These are phyloP conservation scores for Scrobipalpa atriplicella DNA, from an alignment of 2,888 invertebrate genomes.

Conservation along the genomic window DNA sequence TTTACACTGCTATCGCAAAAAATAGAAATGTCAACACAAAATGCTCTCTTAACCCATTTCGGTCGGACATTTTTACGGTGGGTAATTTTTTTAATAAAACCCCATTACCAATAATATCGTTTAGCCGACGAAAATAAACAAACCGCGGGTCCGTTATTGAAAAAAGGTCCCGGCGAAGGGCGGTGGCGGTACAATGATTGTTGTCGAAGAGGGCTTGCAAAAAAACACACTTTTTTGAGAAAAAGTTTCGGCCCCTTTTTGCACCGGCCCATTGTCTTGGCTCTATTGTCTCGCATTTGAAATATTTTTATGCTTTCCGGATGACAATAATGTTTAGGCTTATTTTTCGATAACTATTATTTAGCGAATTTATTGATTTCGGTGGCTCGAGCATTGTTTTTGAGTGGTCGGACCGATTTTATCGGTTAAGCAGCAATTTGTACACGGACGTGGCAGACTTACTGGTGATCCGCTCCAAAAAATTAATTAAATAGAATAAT, in stretches of 20 bases:
- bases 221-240: slow-evolving; percentile 67
- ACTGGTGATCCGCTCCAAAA: slow-evolving; percentile 49
- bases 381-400: slow-evolving; percentile 50
- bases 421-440: slow-evolving; percentile 64
- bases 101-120: slow-evolving; percentile 64
- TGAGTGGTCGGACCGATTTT: slow-evolving; percentile 44
- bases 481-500: slow-evolving; percentile 34
- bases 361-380: slow-evolving; percentile 75
- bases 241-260: slow-evolving; percentile 70
- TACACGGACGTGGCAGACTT: slow-evolving; percentile 56
- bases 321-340: slow-evolving; percentile 77
- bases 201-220: slow-evolving; percentile 70
- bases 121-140: slow-evolving; percentile 71
- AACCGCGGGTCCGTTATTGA: slow-evolving; percentile 72
- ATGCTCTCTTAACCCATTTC: slow-evolving; percentile 32
- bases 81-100: slow-evolving; percentile 52
- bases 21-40: slow-evolving; percentile 35
- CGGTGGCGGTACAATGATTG: slow-evolving; percentile 75
- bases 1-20: slow-evolving; percentile 24
- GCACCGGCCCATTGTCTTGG: slow-evolving; percentile 75
- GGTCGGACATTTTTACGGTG: slow-evolving; percentile 32
- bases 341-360: slow-evolving; percentile 81
- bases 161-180: slow-evolving; percentile 62
- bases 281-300: slow-evolving; percentile 79
- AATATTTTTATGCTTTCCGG: slow-evolving; percentile 81